phyloP scores from a whole-genome alignment of 2,797 vertebrate species.

The Knipowitschia caucasica region DNA sequence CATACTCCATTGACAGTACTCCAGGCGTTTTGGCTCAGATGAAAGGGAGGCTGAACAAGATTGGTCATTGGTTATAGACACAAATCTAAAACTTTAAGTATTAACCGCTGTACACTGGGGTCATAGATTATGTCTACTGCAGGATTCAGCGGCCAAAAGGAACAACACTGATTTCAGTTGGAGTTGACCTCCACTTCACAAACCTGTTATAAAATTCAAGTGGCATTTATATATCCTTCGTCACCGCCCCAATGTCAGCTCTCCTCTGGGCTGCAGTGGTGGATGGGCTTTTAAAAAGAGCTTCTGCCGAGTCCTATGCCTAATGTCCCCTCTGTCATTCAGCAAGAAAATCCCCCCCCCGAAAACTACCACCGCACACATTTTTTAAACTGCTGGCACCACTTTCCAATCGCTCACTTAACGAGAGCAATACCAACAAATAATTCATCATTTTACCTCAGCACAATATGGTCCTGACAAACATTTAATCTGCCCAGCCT shows the following conservation, averaged over 20 bases:
- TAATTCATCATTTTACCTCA: not conserved
- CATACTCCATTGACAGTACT: no score
- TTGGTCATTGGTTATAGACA: no score
- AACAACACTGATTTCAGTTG: no score
- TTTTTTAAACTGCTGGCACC: not conserved
- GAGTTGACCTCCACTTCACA: not conserved
- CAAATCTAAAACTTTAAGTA: no score
- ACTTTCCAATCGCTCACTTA: not conserved
- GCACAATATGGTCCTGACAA: not conserved
- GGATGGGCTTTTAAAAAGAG: not conserved
- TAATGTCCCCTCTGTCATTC: conserved; percentile 1
- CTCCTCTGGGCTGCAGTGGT: not conserved
- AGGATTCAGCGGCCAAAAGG: no score
- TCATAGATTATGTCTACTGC: no score
- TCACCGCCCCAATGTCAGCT: not conserved
- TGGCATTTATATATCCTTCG: not conserved
- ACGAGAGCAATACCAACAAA: not conserved
- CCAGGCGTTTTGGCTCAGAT: no score
- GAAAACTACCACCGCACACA: not conserved
- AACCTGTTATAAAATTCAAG: not conserved
- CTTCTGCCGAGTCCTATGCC: conserved; percentile 3
- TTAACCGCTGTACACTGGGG: no score
- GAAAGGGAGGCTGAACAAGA: no score
- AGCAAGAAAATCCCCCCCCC: conserved; percentile 1
- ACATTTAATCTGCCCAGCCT: no score